Base-by-base conservation (phyloP, 1,140 invertebrate species). In the Dendroctonus valens region DNA sequence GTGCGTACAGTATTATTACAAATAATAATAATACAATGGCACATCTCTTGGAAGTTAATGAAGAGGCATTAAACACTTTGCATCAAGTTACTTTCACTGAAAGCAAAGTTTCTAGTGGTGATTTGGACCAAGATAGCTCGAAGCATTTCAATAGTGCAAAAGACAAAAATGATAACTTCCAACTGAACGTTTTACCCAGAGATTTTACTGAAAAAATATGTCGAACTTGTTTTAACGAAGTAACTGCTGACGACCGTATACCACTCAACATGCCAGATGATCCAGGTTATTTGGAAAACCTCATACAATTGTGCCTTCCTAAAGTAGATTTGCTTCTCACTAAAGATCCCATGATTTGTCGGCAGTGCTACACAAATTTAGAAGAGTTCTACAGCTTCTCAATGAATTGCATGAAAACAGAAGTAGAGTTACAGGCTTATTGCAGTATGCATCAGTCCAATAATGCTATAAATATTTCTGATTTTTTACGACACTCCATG, bases 311-410 rank as follows among this genome's bases (percentile, higher is more conserved):
- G 44, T 65, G 62, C 62, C 54, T 65, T 57, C 62, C 62, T 12
- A 53, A 65, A 49, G 15, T 65, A 7, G 41, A 65, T 65, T 50
- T 65, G 8, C 11, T 12, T 7, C 41, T 65, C 12, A 57, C 38
- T n/a, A 65, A 40, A 14, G 62, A 65, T 50, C 62, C 62, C 48
- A 12, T 65, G 39, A 40, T 65, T 11, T 65, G 62, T 39, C 53
- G 58, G 8, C 48, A 65, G 38, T 65, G 62, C 39, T 57, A 57
- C 39, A 40, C 12, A 9, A 40, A n/a, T 9, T 41, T 65, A 50
- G 62, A 65, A 44, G 44, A 65, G 12, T 65, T 65, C 26, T 55
- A 65, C 15, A 58, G 15, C 7, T 58, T 65, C 41, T 41, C 41
- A 7, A 49, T 50, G 6, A 37, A 14, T 9, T 65, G 53, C n/a